These are phyloP conservation scores for Meiosimyza decipiens DNA, from an alignment of 2,888 invertebrate genomes.

Conservation along the genomic window DNA sequence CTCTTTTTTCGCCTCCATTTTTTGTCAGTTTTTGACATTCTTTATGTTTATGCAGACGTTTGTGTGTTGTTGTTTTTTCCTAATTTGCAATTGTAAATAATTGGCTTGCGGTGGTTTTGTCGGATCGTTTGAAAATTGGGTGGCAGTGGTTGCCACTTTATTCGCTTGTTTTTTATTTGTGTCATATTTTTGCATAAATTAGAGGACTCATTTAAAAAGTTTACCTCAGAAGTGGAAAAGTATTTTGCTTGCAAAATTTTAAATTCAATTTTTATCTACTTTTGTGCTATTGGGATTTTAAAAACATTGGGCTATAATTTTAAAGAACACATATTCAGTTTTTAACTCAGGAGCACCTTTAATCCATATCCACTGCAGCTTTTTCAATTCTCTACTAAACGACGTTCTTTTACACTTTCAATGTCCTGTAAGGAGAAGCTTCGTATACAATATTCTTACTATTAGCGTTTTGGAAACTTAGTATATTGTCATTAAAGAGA, in stretches of 20 bases:
- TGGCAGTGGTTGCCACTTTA: slow-evolving; percentile 66
- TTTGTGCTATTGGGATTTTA: neutral
- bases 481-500: too few species aligned
- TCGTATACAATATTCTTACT: too few species aligned
- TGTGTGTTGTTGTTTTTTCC: slow-evolving; percentile 44
- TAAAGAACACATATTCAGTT: neutral
- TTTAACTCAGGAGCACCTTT: too few species aligned
- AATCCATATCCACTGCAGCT: too few species aligned
- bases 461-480: too few species aligned
- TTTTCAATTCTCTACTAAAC: too few species aligned
- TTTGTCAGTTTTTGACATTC: slow-evolving; percentile 24
- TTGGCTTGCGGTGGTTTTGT: slow-evolving; percentile 61
- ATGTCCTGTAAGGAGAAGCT: too few species aligned
- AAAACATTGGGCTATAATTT: neutral
- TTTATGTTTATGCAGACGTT: slow-evolving; percentile 24
- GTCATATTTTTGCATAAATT: slow-evolving; percentile 27
- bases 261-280: too few species aligned
- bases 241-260: too few species aligned
- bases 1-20: slow-evolving; percentile 27
- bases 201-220: neutral
- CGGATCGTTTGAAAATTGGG: slow-evolving; percentile 65
- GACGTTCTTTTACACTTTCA: too few species aligned
- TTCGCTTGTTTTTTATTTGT: slow-evolving; percentile 46
- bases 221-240: too few species aligned
- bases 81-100: slow-evolving; percentile 65